phyloP scores from a whole-genome alignment of 2,113 vertebrate species.

The Hemiprocne comata region DNA sequence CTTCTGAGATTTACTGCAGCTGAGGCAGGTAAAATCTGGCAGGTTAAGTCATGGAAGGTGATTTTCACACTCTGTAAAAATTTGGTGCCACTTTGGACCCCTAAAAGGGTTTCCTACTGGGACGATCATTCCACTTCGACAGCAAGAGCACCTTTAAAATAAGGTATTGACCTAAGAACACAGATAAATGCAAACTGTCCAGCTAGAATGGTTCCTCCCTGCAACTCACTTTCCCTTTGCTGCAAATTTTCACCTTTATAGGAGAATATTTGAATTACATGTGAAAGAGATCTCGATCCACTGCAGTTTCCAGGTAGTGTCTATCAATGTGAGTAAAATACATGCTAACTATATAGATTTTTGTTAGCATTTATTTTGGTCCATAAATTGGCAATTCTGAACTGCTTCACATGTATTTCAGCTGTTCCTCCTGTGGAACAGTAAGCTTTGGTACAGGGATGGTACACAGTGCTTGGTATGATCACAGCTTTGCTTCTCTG shows the following conservation, averaged over 20 bases:
- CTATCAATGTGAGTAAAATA: background rate
- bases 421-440: background rate
- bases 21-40: background rate
- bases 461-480: background rate
- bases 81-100: background rate
- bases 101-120: background rate
- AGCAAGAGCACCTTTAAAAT: background rate
- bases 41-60: background rate
- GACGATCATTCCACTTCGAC: background rate
- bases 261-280: background rate
- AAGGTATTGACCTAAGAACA: background rate
- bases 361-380: background rate
- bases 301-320: background rate
- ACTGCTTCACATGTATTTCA: fast-evolving
- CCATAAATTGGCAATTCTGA: background rate
- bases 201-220: background rate
- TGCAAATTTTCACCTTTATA: background rate
- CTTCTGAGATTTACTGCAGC: background rate
- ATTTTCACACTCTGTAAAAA: background rate
- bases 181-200: background rate
- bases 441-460: background rate
- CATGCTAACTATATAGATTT: background rate
- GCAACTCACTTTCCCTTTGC: background rate
- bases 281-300: background rate
- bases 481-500: background rate